phyloP scores from a whole-genome alignment of 2,888 invertebrate genomes.

The Pediacus dermestoides region DNA sequence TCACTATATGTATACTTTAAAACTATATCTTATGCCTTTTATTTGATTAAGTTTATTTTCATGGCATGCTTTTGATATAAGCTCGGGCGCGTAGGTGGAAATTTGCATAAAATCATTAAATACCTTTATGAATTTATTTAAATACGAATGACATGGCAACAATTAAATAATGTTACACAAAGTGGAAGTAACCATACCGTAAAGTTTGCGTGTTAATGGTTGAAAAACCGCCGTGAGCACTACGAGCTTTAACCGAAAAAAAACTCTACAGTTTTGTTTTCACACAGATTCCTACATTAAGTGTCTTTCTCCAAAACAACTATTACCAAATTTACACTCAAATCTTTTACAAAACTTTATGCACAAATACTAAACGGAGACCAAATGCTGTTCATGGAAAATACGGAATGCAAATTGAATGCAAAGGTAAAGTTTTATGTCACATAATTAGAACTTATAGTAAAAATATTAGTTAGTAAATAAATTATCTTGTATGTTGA shows the following conservation, averaged over 20 bases:
- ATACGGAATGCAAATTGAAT: no score
- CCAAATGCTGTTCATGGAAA: no score
- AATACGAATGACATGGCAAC: constrained; percentile 20
- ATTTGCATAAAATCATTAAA: constrained; percentile 41
- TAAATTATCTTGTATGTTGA: no score
- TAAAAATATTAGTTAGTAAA: no score
- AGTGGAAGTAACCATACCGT: constrained; percentile 29
- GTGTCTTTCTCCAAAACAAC: constrained; percentile 20
- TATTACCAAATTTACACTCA: constrained; percentile 17
- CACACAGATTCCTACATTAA: constrained; percentile 18
- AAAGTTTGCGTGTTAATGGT: constrained; percentile 21
- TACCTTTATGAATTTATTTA: constrained; percentile 29
- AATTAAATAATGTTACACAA: constrained; percentile 27
- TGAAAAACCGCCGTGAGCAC: constrained; percentile 2
- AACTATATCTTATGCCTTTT: constrained; percentile 32
- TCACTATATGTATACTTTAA: constrained; percentile 35
- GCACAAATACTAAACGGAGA: no score
- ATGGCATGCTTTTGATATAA: constrained; percentile 19
- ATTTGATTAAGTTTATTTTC: constrained; percentile 38
- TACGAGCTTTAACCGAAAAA: constrained; percentile 17
- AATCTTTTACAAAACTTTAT: no score
- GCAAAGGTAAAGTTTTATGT: no score
- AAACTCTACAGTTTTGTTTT: constrained; percentile 17
- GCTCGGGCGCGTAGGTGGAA: constrained; percentile 30
- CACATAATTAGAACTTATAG: no score